These are phyloP conservation scores for Limenitis camilla DNA, from an alignment of 2,888 invertebrate species.

Conservation along the genomic window DNA sequence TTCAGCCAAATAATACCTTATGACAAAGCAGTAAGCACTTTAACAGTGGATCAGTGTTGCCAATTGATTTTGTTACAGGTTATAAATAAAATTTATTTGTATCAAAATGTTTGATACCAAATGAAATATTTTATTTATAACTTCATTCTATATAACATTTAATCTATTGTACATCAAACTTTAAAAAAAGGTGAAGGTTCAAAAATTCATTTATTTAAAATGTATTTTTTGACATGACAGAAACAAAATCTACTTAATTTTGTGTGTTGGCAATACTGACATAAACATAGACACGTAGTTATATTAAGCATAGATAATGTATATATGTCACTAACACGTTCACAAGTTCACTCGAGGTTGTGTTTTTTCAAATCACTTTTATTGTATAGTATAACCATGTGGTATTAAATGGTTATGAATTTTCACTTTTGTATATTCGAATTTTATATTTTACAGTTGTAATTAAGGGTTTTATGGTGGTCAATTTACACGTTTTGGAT, in stretches of 20 bases:
- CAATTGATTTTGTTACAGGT: neutral
- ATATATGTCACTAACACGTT: conserved; percentile 20
- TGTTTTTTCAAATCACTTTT: conserved; percentile 33
- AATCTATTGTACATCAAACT: no score
- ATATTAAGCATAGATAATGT: conserved; percentile 8
- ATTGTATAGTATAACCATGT: neutral
- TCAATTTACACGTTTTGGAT: neutral
- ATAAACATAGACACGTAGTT: neutral
- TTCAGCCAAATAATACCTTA: conserved; percentile 20
- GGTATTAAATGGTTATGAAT: neutral
- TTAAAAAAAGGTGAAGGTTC: no score
- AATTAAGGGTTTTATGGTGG: neutral
- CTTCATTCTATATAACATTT: no score
- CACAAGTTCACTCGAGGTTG: conserved; percentile 66
- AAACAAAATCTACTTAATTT: neutral
- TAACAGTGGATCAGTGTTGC: conserved; percentile 2
- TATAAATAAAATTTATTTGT: no score
- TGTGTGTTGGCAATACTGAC: conserved; percentile 5
- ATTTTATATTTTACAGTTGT: conserved; percentile 6
- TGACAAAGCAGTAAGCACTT: neutral
- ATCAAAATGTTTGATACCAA: no score
- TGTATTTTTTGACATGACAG: no score
- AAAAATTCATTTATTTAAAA: no score
- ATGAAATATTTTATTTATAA: no score
- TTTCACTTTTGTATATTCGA: conserved; percentile 3